Evolutionary conservation across 2,888 invertebrate genomes (phyloP).

Genomic region (Conchocele bisecta): DNA sequence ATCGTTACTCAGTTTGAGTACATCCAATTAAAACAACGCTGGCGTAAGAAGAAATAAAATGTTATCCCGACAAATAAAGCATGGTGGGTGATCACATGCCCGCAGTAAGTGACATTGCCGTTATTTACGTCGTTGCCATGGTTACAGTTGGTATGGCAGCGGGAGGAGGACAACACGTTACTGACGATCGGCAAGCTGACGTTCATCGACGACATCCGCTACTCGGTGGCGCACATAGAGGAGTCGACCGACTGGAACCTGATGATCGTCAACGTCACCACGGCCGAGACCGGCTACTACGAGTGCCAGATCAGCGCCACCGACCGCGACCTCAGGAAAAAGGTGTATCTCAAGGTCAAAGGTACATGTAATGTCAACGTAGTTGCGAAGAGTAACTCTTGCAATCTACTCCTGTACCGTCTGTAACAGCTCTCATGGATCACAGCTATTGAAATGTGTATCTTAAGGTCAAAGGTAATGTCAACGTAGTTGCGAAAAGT

Average conservation of each 20-base stretch:
- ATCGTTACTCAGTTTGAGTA: too few relatives aligned
- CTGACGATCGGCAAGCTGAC: constrained; percentile 60
- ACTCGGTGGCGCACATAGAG: constrained; percentile 58
- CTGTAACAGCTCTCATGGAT: too few relatives aligned
- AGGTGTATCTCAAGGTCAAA: constrained; percentile 52
- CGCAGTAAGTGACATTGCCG: too few relatives aligned
- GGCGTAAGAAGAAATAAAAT: too few relatives aligned
- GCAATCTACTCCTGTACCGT: too few relatives aligned
- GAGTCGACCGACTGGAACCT: constrained; percentile 61
- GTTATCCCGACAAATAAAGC: too few relatives aligned
- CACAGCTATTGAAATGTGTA: constrained; percentile 52
- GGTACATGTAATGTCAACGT: constrained; percentile 24
- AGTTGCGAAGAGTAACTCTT: too few relatives aligned
- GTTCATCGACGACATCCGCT: constrained; percentile 56
- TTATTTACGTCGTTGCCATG: too few relatives aligned
- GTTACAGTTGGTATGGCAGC: constrained; percentile 62
- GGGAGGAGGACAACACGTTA: constrained; percentile 57
- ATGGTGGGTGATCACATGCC: too few relatives aligned
- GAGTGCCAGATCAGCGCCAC: constrained; percentile 66
- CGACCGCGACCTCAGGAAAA: constrained; percentile 49
- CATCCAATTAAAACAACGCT: too few relatives aligned
- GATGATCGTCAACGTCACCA: constrained; percentile 64
- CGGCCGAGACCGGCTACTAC: constrained; percentile 60
- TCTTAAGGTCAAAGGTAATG: constrained; percentile 49
- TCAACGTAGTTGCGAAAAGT: too few relatives aligned